Evolutionary conservation across 1,140 invertebrate species (phyloP).

Genomic region (Yoshiicerus persimilis): DNA sequence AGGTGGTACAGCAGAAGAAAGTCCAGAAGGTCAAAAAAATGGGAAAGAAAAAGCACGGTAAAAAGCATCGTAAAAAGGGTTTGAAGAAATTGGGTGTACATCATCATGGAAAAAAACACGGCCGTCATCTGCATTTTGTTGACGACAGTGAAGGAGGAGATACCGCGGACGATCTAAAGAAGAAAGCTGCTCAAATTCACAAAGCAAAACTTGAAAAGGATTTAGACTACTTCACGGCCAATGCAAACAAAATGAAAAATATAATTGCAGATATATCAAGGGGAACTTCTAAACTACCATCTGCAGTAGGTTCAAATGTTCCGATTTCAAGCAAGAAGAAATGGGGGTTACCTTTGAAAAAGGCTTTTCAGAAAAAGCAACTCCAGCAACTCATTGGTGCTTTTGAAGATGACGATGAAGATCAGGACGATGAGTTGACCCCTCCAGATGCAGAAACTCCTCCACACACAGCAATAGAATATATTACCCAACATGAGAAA

Average conservation of each 20-base stretch:
- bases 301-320: neutral
- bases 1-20: neutral
- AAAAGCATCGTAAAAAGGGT: neutral
- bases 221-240: neutral
- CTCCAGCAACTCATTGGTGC: neutral
- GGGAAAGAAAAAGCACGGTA: neutral
- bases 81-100: too few relatives aligned
- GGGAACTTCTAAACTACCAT: neutral
- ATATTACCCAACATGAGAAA: neutral
- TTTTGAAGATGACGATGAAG: too few relatives aligned
- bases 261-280: neutral
- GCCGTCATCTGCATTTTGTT: neutral
- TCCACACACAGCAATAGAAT: neutral
- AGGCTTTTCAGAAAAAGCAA: neutral
- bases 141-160: neutral
- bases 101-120: neutral
- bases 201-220: neutral
- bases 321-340: too few relatives aligned
- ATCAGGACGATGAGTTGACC: neutral
- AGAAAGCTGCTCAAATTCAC: neutral
- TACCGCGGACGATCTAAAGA: too few relatives aligned
- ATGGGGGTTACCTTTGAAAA: too few relatives aligned
- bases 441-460: neutral
- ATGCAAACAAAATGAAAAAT: neutral
- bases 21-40: neutral